Percentiles rank a stretch among this genome's conserved stretches.
Evolutionary conservation across 2,888 invertebrate species (phyloP).

Genomic region (Lycaena phlaeas): DNA sequence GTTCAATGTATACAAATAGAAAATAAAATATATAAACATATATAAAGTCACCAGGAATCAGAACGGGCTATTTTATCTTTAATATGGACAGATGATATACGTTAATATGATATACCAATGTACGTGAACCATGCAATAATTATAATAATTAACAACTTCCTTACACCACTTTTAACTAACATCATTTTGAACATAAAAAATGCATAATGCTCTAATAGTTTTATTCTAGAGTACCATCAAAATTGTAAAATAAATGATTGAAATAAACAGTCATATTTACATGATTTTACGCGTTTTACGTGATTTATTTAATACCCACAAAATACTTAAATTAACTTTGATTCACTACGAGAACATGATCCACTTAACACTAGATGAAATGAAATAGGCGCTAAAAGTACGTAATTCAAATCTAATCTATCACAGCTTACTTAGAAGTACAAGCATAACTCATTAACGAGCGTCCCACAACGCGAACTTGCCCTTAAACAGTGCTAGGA

Average conservation of each 20-base stretch:
- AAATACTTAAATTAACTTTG: constrained; percentile 43
- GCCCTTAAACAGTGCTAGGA: background rate
- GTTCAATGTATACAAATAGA: constrained; percentile 14
- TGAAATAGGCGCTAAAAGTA: constrained; percentile 37
- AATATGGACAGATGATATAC: constrained; percentile 12
- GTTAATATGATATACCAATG: constrained; percentile 30
- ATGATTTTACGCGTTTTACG: constrained; percentile 24
- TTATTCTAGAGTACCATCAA: constrained; percentile 65
- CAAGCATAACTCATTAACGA: constrained; percentile 21
- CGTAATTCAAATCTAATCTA: constrained; percentile 59
- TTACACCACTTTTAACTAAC: constrained; percentile 37
- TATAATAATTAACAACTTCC: constrained; percentile 53
- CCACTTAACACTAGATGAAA: constrained; percentile 47
- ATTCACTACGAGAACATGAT: constrained; percentile 37
- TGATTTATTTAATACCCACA: constrained; percentile 38
- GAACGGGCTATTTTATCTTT: background rate
- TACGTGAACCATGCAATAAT: constrained; percentile 42
- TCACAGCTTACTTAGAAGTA: constrained; percentile 64
- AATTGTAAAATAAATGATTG: constrained; percentile 48
- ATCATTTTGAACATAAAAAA: constrained; percentile 55
- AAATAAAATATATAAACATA: constrained; percentile 13
- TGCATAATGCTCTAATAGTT: constrained; percentile 54
- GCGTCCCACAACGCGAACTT: constrained; percentile 6
- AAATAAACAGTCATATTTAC: constrained; percentile 59
- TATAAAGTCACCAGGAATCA: constrained; percentile 10